Conservation (phyloP, 2,797 vertebrate genomes). For the Pagetopsis macropterus region DNA sequence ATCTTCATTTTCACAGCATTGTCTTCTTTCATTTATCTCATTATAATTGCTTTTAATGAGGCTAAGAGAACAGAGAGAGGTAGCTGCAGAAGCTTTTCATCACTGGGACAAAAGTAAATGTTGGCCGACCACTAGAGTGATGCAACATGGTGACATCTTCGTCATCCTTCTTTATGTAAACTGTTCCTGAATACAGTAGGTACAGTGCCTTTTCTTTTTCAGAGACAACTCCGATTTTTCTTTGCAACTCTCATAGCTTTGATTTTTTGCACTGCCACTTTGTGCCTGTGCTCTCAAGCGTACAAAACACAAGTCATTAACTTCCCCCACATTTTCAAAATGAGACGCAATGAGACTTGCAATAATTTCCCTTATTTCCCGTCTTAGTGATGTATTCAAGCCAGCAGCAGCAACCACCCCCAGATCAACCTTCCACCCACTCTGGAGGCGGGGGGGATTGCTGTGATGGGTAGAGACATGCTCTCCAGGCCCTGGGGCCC, state of each 20-base stretch:
- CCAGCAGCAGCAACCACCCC: constrained; percentile 31
- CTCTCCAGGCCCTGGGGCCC: constrained; percentile 25
- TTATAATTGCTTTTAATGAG: constrained; percentile 52
- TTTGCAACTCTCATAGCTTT: not conserved
- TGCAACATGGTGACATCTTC: constrained; percentile 70
- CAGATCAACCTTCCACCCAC: constrained; percentile 33
- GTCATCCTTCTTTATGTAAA: constrained; percentile 59
- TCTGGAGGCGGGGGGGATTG: constrained; percentile 16
- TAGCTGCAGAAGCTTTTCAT: constrained; percentile 53
- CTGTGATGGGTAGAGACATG: constrained; percentile 54
- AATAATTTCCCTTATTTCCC: constrained; percentile 27
- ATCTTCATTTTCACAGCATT: constrained; percentile 3
- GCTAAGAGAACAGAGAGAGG: constrained; percentile 30
- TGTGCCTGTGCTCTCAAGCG: not conserved
- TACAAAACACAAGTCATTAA: constrained; percentile 42
- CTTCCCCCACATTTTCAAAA: constrained; percentile 42
- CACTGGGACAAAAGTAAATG: constrained; percentile 59
- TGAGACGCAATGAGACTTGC: constrained; percentile 29
- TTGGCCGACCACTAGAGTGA: constrained; percentile 65
- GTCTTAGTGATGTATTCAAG: constrained; percentile 46
- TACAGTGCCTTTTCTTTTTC: constrained; percentile 34
- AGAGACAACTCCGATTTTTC: constrained; percentile 19
- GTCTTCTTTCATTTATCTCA: constrained; percentile 26
- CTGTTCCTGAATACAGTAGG: constrained; percentile 36
- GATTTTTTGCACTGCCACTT: not conserved